Base-by-base conservation (phyloP, 2,113 vertebrate species). In the Struthidea cinerea region DNA sequence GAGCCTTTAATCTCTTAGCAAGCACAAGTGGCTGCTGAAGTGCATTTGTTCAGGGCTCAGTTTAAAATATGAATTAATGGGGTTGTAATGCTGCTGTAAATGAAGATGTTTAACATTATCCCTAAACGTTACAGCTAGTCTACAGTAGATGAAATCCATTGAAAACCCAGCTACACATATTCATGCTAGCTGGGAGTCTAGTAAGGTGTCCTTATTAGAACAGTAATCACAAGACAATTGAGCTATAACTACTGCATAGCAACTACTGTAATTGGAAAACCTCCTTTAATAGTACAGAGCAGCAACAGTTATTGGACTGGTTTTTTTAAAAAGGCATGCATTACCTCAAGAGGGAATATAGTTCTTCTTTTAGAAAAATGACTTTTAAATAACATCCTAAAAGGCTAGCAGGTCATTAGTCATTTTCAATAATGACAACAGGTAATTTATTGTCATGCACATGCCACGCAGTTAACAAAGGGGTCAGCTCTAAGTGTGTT, bases 331-430 rank as follows among this genome's bases (percentile, higher is more conserved):
- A 92, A 87, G n/a, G 52, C 64, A 69, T 26, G n/a, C n/a, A 73
- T 46, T 95, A 92, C 70, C 92, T 88, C 64, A 64, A 86, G 87
- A 59, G 79, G 94, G 91, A 97, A 97, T 95, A 95, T 68, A 94
- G 79, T 73, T 94, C 89, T 97, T 96, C 95, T 93, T 90, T 70
- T 55, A 97, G 96, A 97, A 96, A 98, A 98, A 98, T 96, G 26
- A 79, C 94, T 98, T 98, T 98, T 97, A 97, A 98, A 98, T 97
- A 97, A 96, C 32, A 65, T 95, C 95, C 96, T 97, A 97, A 97
- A 97, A 97, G 59, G 49, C 89, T 96, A 97, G 79, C 91, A 97
- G 95, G 77, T 69, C 95, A 95, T 98, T 97, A 95, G 49, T 98
- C 96, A 98, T 97, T 95, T 94, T 97, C 97, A 97, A 44, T 89